Evolutionary conservation across 2,797 vertebrate genomes (phyloP).

Genomic region (Pangasius larnaudii): DNA sequence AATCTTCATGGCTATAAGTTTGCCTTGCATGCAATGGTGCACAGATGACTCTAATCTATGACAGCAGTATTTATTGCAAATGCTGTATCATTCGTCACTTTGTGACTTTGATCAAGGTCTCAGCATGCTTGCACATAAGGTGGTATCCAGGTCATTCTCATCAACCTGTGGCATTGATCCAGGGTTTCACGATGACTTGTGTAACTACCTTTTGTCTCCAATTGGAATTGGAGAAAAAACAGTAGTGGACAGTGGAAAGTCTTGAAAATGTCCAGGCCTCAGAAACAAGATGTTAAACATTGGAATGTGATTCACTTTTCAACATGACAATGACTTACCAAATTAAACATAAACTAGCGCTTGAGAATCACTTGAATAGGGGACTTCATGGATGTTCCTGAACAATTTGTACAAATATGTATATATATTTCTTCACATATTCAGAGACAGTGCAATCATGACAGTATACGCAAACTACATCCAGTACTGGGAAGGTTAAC

Average conservation of each 20-base stretch:
- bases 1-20: background rate
- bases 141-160: background rate
- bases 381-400: background rate
- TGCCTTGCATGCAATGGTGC: background rate
- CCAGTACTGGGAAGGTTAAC: background rate
- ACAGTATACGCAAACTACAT: background rate
- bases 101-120: background rate
- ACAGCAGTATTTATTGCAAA: background rate
- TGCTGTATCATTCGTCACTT: background rate
- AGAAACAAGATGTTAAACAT: background rate
- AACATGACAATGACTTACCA: background rate
- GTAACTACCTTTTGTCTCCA: background rate
- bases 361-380: background rate
- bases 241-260: background rate
- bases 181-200: background rate
- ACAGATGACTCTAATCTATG: background rate
- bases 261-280: background rate
- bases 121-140: background rate
- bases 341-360: background rate
- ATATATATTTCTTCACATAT: background rate
- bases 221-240: background rate
- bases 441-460: background rate
- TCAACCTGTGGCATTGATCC: background rate
- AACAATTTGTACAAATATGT: too few relatives aligned
- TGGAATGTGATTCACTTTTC: background rate